A percentile compares a stretch with the other conserved stretches of the same genome.
Conservation (phyloP, 1,140 invertebrate species). For the Cheumatopsyche charites region DNA sequence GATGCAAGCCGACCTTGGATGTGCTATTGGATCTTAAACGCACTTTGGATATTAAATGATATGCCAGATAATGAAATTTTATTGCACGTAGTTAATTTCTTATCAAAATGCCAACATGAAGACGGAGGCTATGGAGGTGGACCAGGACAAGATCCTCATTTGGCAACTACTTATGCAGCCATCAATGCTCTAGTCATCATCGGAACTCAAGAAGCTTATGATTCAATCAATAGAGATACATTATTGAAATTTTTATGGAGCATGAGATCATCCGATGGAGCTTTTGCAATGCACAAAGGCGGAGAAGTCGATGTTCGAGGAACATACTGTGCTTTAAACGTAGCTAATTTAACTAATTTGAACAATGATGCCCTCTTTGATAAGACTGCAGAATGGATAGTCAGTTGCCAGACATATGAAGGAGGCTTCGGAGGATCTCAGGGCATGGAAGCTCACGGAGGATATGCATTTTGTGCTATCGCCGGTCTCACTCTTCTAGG, state of each 20-base stretch:
- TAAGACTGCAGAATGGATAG: constrained; percentile 88
- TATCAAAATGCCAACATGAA: constrained; percentile 77
- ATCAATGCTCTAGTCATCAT: constrained; percentile 91
- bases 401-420: constrained; percentile 96
- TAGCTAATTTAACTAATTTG: constrained; percentile 85
- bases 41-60: constrained; percentile 81
- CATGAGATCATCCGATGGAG: constrained; percentile 82
- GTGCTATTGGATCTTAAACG: constrained; percentile 94
- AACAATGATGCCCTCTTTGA: constrained; percentile 80
- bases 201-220: constrained; percentile 84
- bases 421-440: constrained; percentile 96
- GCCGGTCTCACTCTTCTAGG: constrained; percentile 85
- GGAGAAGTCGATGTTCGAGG: constrained; percentile 97
- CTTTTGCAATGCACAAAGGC: constrained; percentile 88
- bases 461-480: constrained; percentile 96
- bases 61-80: constrained; percentile 71
- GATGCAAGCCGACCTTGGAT: constrained; percentile 96
- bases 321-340: constrained; percentile 91
- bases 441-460: constrained; percentile 97
- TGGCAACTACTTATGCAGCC: constrained; percentile 97
- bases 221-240: constrained; percentile 81
- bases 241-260: constrained; percentile 80
- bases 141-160: constrained; percentile 87
- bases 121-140: constrained; percentile 94
- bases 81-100: constrained; percentile 71